These are phyloP conservation scores for Eupsilia transversa DNA, from an alignment of 2,888 invertebrate genomes.

Conservation along the genomic window DNA sequence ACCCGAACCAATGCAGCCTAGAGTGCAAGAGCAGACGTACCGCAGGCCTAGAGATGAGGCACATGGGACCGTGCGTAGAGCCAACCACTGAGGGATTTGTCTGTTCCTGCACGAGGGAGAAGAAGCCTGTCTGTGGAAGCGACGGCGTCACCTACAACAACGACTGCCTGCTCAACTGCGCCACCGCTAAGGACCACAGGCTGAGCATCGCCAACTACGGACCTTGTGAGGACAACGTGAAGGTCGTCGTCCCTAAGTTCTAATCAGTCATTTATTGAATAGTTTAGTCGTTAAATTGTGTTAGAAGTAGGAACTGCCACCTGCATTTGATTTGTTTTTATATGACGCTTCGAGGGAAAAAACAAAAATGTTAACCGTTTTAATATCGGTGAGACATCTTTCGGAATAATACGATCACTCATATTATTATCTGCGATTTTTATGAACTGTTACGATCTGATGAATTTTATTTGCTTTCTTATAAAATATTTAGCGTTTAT, in stretches of 20 bases:
- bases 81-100: slow-evolving; percentile 13
- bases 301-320: slow-evolving; percentile 16
- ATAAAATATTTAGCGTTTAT: neutral
- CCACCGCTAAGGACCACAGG: slow-evolving; percentile 47
- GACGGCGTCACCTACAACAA: slow-evolving; percentile 73
- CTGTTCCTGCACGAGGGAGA: slow-evolving; percentile 68
- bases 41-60: slow-evolving; percentile 37
- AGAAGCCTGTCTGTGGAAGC: slow-evolving; percentile 72
- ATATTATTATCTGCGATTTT: slow-evolving; percentile 8
- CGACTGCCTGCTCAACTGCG: slow-evolving; percentile 71
- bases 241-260: slow-evolving; percentile 36
- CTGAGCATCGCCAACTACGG: slow-evolving; percentile 58
- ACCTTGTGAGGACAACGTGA: slow-evolving; percentile 57
- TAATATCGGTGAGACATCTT: neutral
- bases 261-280: slow-evolving; percentile 12
- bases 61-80: slow-evolving; percentile 27
- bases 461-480: slow-evolving; percentile 17
- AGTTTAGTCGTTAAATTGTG: neutral
- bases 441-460: slow-evolving; percentile 35
- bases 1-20: slow-evolving; percentile 72
- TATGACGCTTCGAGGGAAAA: neutral
- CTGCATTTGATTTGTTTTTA: slow-evolving; percentile 14
- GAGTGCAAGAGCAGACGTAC: slow-evolving; percentile 55
- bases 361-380: neutral
- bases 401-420: neutral